phyloP scores from a whole-genome alignment of 37 sponge, comb jelly and placozoan genomes.

The Hexactinellida sp. region DNA sequence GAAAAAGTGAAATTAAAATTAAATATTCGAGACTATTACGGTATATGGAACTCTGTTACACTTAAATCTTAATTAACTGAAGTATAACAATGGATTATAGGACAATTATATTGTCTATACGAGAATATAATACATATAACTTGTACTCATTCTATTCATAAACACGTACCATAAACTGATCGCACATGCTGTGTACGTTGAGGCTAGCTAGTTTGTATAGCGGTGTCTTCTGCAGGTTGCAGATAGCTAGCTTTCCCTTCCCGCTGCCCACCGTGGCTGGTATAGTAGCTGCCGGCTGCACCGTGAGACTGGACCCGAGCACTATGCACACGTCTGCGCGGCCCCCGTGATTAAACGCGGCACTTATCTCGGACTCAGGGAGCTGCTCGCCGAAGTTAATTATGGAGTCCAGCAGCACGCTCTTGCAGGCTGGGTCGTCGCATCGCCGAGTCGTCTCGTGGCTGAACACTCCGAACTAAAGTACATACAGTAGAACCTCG shows the following conservation, averaged over 20 bases:
- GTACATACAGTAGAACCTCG: too few relatives aligned
- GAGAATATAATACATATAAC: too few relatives aligned
- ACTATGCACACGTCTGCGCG: constrained; percentile 77
- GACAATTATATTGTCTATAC: too few relatives aligned
- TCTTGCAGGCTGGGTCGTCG: constrained; percentile 55
- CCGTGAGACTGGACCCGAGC: constrained; percentile 70
- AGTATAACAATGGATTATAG: too few relatives aligned
- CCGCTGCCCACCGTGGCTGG: constrained; percentile 34
- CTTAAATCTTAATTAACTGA: too few relatives aligned
- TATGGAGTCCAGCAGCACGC: constrained; percentile 56
- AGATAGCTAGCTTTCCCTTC: constrained; percentile 52
- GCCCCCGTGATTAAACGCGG: constrained; percentile 46
- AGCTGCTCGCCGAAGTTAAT: constrained; percentile 77
- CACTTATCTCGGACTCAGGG: constrained; percentile 42
- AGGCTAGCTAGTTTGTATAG: constrained; percentile 26
- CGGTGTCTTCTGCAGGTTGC: constrained; percentile 77
- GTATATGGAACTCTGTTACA: too few relatives aligned
- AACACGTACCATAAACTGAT: constrained; percentile 51
- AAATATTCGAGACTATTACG: too few relatives aligned
- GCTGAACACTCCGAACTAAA: constrained; percentile 32
- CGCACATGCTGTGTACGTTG: constrained; percentile 59
- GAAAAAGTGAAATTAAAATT: not conserved
- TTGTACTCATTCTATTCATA: not conserved
- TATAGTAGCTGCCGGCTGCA: constrained; percentile 51
- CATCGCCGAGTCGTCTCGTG: constrained; percentile 58